Evolutionary conservation across 2,797 vertebrate species (phyloP), one percentile per base, ranked within the genome.

Genomic region (Rachycentron canadum): DNA sequence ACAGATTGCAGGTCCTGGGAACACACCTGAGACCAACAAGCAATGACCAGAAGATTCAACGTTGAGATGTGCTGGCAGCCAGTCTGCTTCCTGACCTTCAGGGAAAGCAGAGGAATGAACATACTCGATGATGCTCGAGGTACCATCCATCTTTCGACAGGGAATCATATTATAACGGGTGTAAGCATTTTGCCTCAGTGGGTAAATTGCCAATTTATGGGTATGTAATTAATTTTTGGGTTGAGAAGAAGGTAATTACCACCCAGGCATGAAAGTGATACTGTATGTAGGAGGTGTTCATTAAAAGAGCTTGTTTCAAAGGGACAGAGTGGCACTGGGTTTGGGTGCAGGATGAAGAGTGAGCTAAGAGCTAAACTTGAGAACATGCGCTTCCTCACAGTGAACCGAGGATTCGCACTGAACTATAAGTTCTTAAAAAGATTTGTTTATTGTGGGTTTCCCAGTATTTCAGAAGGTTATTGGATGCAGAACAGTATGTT

Each of bases 141-240:
- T 68, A 21, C 61, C 86, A 90, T 91, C 88, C 81, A 86, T 91
- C 86, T 84, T 91, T 77, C 36, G 45, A 76, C 30, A 21, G 72
- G 70, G 69, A 89, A 88, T 91, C 64, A 69, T 78, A 87, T 87
- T 90, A 88, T 57, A 87, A 76, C 41, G 30, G 74, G 65, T 72
- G 73, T 68, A 79, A 89, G 88, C 76, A 56, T 82, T 47, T 47
- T 82, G 82, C 88, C 79, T 92, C 82, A 81, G 68, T 82, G 81
- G 81, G 55, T 86, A 91, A 90, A 90, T 85, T 93, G 88, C 87
- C 88, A 90, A 91, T 92, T 89, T 89, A 89, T 86, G 73, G 71
- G 61, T 74, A 83, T 86, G 69, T 92, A 93, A 93, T 94, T 91
- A 91, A 93, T 91, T 91, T 93, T 88, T 71, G 77, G 84, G 63